Percentiles rank a stretch among this genome's conserved stretches.
phyloP scores from a whole-genome alignment of 2,113 vertebrate genomes.

The Pteronura brasiliensis region DNA sequence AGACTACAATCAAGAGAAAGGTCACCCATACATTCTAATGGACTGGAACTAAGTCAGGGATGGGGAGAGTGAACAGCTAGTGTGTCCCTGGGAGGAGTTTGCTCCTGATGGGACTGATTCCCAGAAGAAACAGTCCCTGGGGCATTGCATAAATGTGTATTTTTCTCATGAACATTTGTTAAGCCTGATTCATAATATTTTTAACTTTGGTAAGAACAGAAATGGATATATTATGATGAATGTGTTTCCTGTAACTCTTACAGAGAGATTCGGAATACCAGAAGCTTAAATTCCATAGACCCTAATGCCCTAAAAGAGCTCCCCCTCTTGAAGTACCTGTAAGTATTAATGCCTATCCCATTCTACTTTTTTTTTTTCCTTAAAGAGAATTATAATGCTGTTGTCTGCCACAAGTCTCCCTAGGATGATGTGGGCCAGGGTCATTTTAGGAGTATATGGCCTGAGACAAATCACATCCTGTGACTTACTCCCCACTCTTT shows the following conservation, averaged over 20 bases:
- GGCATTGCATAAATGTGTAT: not conserved
- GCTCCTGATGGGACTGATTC: not conserved
- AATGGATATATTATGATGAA: not conserved
- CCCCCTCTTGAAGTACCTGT: constrained; percentile 94
- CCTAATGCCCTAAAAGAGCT: constrained; percentile 92
- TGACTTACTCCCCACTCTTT: not conserved
- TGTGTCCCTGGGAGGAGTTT: not conserved
- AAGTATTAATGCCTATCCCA: constrained; percentile 78
- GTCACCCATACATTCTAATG: not conserved
- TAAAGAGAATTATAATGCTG: not conserved
- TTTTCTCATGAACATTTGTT: not conserved
- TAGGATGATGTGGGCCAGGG: not conserved
- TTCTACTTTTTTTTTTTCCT: no score
- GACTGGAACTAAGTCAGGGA: not conserved
- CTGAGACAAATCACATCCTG: not conserved
- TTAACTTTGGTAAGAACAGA: constrained; percentile 12
- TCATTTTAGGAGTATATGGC: not conserved
- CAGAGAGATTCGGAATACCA: constrained; percentile 96
- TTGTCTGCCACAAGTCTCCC: not conserved
- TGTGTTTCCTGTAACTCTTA: constrained; percentile 54
- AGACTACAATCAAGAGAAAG: not conserved
- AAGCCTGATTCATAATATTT: constrained; percentile 2
- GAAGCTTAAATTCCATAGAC: constrained; percentile 88
- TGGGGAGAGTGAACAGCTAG: not conserved
- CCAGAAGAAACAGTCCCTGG: not conserved